Evolutionary conservation across 2,888 invertebrate species (phyloP), one percentile per base, ranked within the genome.

Genomic region (Spilosoma lubricipeda): DNA sequence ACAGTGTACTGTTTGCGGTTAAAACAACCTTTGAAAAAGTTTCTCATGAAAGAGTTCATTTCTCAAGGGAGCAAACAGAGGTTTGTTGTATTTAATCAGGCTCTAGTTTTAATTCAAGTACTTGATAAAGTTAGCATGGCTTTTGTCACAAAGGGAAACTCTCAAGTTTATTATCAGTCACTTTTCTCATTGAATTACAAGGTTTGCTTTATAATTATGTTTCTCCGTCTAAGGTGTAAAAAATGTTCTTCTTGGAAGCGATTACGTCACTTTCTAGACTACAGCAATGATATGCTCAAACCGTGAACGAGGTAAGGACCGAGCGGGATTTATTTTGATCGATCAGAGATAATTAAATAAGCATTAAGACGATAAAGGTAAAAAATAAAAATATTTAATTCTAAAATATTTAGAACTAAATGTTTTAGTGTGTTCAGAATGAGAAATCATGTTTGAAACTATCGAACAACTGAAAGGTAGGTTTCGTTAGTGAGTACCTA

Each of bases 11-110:
- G 42, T 64, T 64, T 64, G 65, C 45, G 65, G 71, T 66, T 66
- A 52, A 71, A 48, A 63, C 30, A 48, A 65, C n/a, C 36, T 71
- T 65, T 65, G 71, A 36, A 66, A 52, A 71, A 65, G 11, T 52
- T 72, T 69, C 42, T 73, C 39, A 18, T 70, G 64, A 67, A 56
- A 59, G 63, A 71, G 67, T 74, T 76, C 72, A 75, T 72, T 72
- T 69, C 68, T 69, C 73, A 64, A 69, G 69, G 64, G 69, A 69
- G 59, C 66, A 56, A 42, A 64, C 67, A 72, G 66, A 70, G 45
- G 52, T 66, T 71, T 56, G 67, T 66, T 39, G 71, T 72, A 67
- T 76, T 67, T 52, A 52, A 64, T 33, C 70, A 20, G 30, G 52
- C 67, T 67, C 18, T 59, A 56, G 67, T 56, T 67, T 48, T n/a